These are phyloP conservation scores for Labeo calbasu DNA, from an alignment of 2,797 vertebrate species.

Conservation along the genomic window DNA sequence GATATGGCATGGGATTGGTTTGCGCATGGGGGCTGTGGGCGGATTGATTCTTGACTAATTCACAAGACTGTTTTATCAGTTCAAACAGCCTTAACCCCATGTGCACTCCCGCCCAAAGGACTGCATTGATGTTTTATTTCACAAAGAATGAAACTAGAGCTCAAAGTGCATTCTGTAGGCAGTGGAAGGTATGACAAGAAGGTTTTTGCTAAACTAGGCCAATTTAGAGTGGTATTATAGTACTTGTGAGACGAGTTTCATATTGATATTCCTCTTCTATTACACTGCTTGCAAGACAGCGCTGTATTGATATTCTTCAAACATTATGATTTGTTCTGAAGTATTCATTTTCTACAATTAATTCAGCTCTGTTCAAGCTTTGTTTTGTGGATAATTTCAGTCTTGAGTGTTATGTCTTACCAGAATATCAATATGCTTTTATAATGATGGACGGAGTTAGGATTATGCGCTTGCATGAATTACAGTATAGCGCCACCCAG, in stretches of 20 bases:
- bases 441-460: background rate
- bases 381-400: background rate
- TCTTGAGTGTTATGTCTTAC: conserved; percentile 13
- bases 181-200: conserved; percentile 24
- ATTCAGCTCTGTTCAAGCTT: background rate
- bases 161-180: conserved; percentile 50
- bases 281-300: background rate
- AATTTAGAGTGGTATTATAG: conserved; percentile 3
- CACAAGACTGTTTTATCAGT: conserved; percentile 65
- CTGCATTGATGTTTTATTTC: conserved; percentile 68
- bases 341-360: background rate
- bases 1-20: conserved; percentile 31
- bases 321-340: conserved; percentile 11
- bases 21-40: conserved; percentile 41
- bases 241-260: background rate
- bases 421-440: conserved; percentile 5
- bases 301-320: conserved; percentile 19
- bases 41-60: conserved; percentile 64
- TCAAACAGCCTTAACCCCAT: conserved; percentile 59
- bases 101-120: conserved; percentile 60
- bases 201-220: background rate
- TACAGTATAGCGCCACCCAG: background rate
- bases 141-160: conserved; percentile 44
- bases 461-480: background rate
- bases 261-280: conserved; percentile 22